phyloP scores from a whole-genome alignment of 2,888 invertebrate genomes.

The Apomyelois bistriatella region DNA sequence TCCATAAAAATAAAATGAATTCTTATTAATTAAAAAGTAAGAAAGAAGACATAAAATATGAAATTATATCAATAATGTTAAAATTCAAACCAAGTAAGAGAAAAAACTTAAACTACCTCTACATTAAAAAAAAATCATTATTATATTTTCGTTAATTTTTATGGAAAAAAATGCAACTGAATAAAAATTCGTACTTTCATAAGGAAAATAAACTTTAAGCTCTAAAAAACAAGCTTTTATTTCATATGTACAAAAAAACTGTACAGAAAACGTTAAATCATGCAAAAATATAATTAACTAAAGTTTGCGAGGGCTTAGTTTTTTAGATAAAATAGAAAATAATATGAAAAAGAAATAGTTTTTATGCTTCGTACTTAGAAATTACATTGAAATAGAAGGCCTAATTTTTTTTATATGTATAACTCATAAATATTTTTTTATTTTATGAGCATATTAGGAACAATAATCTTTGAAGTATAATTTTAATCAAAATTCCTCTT shows the following conservation, averaged over 20 bases:
- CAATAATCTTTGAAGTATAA: too few species aligned
- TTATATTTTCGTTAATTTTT: neutral
- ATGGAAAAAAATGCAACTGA: neutral
- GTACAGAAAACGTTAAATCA: neutral
- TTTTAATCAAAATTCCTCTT: too few species aligned
- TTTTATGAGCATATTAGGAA: too few species aligned
- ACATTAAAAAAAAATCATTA: neutral
- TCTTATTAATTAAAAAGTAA: neutral
- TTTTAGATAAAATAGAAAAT: too few species aligned
- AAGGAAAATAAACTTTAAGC: neutral
- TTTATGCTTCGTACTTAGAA: too few species aligned
- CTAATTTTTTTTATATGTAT: too few species aligned
- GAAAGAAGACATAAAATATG: neutral
- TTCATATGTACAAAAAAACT: neutral
- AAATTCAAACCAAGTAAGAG: slow-evolving; percentile 2
- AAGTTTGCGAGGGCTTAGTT: too few species aligned
- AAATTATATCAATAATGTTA: neutral
- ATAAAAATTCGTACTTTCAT: neutral
- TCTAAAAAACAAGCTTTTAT: neutral
- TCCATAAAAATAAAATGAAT: slow-evolving; percentile 1
- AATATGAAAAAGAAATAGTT: too few species aligned
- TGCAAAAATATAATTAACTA: neutral
- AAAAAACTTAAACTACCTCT: slow-evolving; percentile 7
- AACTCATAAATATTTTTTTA: too few species aligned
- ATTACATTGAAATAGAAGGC: too few species aligned